Evolutionary conservation across 2,888 invertebrate genomes (phyloP).

Genomic region (Euphydryas editha): DNA sequence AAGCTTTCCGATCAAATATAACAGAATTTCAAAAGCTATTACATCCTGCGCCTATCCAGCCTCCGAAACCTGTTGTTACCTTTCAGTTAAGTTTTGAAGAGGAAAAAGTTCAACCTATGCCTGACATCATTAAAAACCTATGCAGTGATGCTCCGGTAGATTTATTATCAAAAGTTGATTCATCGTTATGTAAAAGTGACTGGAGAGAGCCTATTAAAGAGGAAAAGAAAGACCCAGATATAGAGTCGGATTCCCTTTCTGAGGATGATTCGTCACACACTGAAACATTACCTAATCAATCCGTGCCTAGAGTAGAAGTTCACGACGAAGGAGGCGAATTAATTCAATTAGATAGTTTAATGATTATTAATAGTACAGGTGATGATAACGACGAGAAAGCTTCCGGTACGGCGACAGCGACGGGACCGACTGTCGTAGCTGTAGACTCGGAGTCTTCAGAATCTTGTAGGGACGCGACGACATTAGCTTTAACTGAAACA

Average conservation of each 20-base stretch:
- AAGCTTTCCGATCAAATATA: constrained; percentile 92
- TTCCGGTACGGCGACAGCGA: constrained; percentile 63
- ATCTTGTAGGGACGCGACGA: constrained; percentile 88
- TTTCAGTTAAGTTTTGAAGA: constrained; percentile 66
- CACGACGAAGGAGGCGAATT: constrained; percentile 88
- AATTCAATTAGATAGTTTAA: constrained; percentile 85
- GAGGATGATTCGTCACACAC: constrained; percentile 71
- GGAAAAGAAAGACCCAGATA: constrained; percentile 61
- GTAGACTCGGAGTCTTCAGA: constrained; percentile 83
- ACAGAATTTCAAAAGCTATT: constrained; percentile 94
- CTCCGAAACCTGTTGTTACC: constrained; percentile 56
- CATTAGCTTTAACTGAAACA: constrained; percentile 91
- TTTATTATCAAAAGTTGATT: constrained; percentile 66
- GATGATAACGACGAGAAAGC: constrained; percentile 62
- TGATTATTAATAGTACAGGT: constrained; percentile 68
- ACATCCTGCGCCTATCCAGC: constrained; percentile 87
- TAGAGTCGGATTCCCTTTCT: constrained; percentile 84
- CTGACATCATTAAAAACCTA: constrained; percentile 83
- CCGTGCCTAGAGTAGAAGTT: constrained; percentile 88
- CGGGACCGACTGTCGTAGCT: constrained; percentile 73
- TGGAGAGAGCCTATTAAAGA: constrained; percentile 78
- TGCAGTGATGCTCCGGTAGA: constrained; percentile 70
- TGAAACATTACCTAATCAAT: constrained; percentile 67
- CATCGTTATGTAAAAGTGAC: constrained; percentile 58
- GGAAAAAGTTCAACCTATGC: constrained; percentile 82